Evolutionary conservation across 1,140 invertebrate species (phyloP).

Genomic region (Bactericera cockerelli): DNA sequence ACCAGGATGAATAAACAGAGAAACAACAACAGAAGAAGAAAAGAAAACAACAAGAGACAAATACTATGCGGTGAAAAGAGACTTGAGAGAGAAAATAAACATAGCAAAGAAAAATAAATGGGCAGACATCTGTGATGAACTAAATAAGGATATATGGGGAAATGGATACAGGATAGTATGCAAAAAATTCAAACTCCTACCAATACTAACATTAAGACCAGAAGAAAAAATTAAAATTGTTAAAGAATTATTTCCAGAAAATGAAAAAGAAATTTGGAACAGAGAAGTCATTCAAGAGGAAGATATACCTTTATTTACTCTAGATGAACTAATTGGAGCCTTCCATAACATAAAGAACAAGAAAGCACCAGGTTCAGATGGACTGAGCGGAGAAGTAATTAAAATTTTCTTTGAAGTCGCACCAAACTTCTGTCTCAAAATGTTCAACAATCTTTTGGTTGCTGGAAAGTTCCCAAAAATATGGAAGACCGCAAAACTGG

Average conservation of each 20-base stretch:
- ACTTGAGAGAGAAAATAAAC: not conserved
- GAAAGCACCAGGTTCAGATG: not conserved
- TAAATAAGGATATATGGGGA: slow-evolving; percentile 1
- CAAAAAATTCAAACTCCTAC: not conserved
- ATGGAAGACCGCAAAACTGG: slow-evolving; percentile 10
- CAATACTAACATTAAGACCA: not conserved
- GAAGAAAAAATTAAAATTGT: not conserved
- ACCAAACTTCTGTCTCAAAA: not conserved
- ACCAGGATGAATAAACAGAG: not conserved
- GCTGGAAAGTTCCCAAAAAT: not conserved
- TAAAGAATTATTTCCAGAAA: not conserved
- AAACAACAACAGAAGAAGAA: slow-evolving; percentile 16
- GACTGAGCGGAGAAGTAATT: slow-evolving; percentile 1
- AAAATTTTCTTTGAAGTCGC: not conserved
- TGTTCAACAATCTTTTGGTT: not conserved
- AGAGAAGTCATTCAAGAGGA: not conserved
- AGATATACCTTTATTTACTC: not conserved
- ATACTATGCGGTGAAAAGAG: not conserved
- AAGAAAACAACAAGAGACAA: not conserved
- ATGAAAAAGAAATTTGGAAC: not conserved
- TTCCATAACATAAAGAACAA: not conserved
- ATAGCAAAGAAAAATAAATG: not conserved
- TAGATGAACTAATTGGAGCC: not conserved
- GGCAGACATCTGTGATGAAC: not conserved
- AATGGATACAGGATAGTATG: slow-evolving; percentile 2